Evolutionary conservation across 2,888 invertebrate species (phyloP), one percentile per base, ranked within the genome.

Genomic region (Cinara cedri): DNA sequence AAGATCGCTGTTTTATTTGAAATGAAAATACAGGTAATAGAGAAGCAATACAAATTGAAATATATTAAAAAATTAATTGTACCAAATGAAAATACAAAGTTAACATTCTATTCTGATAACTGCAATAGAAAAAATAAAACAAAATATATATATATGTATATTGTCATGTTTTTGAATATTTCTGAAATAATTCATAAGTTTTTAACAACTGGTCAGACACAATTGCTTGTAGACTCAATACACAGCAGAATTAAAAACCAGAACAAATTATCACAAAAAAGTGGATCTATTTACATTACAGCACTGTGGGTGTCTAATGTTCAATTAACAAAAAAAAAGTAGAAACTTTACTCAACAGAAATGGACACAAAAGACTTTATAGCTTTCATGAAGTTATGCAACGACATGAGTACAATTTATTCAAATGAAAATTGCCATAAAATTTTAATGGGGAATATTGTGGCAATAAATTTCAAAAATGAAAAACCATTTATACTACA

Each of bases 261-360:
- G 19, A 54, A 54, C n/a, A 62, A 62, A 9, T 14, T 24, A 26
- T 13, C 11, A n/a, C n/a, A n/a, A n/a, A n/a, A n/a, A n/a, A n/a
- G n/a, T n/a, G n/a, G n/a, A n/a, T n/a, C n/a, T n/a, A 24, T 54
- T 1, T 62, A 16, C 26, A 26, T 62, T 8, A 24, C 26, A 26
- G 26, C 60, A 26, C 60, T 26, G 1, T 62, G 60, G 34, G 26
- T 62, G 26, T 62, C 60, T 26, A 62, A 26, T 6, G 26, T 62
- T 2, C 24, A 62, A 26, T 24, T 62, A 16, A 16, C 60, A 26
- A 19, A 54, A 54, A 54, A 44, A 54, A 54, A 54, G 19, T 54
- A 19, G 54, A 51, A 54, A 54, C 54, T 10, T 54, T 62, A 62
- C 9, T 62, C 60, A 24, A 57, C 54, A n/a, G 54, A 54, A 54